Base-by-base conservation (phyloP, 1,140 invertebrate genomes). In the Lordiphosa stackelbergi region DNA sequence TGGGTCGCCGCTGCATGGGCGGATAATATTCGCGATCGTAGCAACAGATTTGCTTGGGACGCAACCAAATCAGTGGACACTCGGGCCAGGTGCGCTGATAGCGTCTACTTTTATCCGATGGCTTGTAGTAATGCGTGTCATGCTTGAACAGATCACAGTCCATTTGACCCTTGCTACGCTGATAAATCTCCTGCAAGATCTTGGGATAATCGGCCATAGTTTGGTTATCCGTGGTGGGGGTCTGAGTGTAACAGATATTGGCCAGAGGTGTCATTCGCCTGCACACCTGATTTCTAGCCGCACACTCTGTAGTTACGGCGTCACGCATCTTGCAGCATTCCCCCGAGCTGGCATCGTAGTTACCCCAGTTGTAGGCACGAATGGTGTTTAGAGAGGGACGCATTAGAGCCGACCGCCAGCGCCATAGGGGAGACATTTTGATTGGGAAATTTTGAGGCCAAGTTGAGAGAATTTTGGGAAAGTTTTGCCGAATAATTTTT, bases 41-140 rank as follows among this genome's bases (percentile, higher is more conserved):
- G 12, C 74, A 79, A 38, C 74, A 79, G n/a, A 2, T 24, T 36
- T 40, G 13, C 19, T 52, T 57, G 0, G 66, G 70, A 3, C 48
- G 40, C 11, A 74, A 11, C 53, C 48, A 66, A 13, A 71, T 59
- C 0, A 55, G 11, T 3, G 74, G 75, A 22, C 74, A 79, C 10
- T 81, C 75, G 8, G 70, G 6, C 74, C 74, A 79, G 1, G 74
- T 79, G 35, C 75, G 70, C 24, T 79, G 74, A 16, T 46, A 81
- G 0, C 40, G 52, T 0, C 74, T 66, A 8, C 1, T 6, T 19
- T 79, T 79, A 11, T 81, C 22, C 11, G 74, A 79, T 2, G 74
- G 71, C 13, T 42, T 35, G 42, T 79, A 78, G 1, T 19, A 10
- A 2, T 4, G 7, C 0, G 6, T 0, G 22, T 79, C 75, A 10